Conservation (phyloP, 2,797 vertebrate genomes). For the Amphiprion clarkii region DNA sequence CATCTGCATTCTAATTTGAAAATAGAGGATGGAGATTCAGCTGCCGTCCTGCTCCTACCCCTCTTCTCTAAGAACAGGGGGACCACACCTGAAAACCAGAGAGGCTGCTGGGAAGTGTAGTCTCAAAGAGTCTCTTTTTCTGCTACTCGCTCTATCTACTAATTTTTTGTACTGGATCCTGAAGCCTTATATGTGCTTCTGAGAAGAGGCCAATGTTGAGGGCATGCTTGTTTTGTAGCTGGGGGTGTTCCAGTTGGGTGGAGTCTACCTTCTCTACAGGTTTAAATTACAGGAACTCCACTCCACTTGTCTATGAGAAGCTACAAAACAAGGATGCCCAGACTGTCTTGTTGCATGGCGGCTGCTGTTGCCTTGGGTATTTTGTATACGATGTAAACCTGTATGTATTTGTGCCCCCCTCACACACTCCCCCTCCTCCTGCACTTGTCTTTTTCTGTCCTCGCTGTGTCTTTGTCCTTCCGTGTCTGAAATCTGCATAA, state of each 20-base stretch:
- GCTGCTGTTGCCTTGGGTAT: slow-evolving; percentile 76
- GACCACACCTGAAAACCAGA: slow-evolving; percentile 48
- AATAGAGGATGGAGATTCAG: slow-evolving; percentile 20
- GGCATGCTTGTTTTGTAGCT: slow-evolving; percentile 59
- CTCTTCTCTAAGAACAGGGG: slow-evolving; percentile 20
- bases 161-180: slow-evolving; percentile 67
- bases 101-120: slow-evolving; percentile 68
- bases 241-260: slow-evolving; percentile 36
- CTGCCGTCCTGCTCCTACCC: slow-evolving; percentile 16
- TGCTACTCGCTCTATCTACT: slow-evolving; percentile 42
- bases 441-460: slow-evolving; percentile 30
- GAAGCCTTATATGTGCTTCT: slow-evolving; percentile 80
- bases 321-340: slow-evolving; percentile 52
- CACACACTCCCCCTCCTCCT: slow-evolving; percentile 15
- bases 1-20: neutral
- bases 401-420: slow-evolving; percentile 56
- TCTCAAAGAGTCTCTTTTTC: slow-evolving; percentile 38
- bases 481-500: slow-evolving; percentile 71
- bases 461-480: slow-evolving; percentile 53
- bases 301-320: slow-evolving; percentile 10
- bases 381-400: slow-evolving; percentile 70
- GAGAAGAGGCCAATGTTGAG: slow-evolving; percentile 60
- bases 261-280: slow-evolving; percentile 16
- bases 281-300: slow-evolving; percentile 18
- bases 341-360: slow-evolving; percentile 75